These are phyloP conservation scores for Etia nguti DNA, from an alignment of 2,113 vertebrate genomes.

Conservation along the genomic window DNA sequence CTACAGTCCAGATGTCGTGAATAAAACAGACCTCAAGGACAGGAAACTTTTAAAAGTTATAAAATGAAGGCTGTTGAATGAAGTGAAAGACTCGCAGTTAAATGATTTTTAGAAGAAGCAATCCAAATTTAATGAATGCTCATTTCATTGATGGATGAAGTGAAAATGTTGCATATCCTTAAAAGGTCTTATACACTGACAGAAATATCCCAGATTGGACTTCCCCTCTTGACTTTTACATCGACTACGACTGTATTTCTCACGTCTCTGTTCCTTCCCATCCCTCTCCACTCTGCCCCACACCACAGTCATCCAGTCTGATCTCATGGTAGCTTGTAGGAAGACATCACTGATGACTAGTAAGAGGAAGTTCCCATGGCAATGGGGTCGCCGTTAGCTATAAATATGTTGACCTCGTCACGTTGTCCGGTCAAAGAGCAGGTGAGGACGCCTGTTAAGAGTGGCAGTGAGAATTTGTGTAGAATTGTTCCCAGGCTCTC, in stretches of 20 bases:
- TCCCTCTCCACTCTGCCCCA: not conserved
- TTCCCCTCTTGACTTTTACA: not conserved
- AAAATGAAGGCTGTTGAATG: not conserved
- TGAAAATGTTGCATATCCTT: not conserved
- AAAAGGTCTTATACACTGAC: not conserved
- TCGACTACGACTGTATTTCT: not conserved
- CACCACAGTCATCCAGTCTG: not conserved
- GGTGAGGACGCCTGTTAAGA: conserved; percentile 32
- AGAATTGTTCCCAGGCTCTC: conserved; percentile 21
- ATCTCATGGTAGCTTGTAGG: conserved; percentile 7
- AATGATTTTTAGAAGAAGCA: not conserved
- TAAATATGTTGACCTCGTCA: conserved; percentile 41
- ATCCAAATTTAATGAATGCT: not conserved
- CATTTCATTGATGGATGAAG: not conserved
- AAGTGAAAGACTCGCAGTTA: not conserved
- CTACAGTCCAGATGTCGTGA: not conserved
- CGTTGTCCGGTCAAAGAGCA: conserved; percentile 50
- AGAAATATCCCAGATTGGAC: not conserved
- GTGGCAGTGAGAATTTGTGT: not conserved
- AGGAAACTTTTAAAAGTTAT: not conserved
- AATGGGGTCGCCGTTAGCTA: conserved; percentile 26
- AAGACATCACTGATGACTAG: conserved; percentile 7
- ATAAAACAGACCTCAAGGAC: not conserved
- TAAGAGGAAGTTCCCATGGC: conserved; percentile 61
- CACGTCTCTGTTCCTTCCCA: not conserved